phyloP scores from a whole-genome alignment of 2,888 invertebrate species.

The Dioctria rufipes region DNA sequence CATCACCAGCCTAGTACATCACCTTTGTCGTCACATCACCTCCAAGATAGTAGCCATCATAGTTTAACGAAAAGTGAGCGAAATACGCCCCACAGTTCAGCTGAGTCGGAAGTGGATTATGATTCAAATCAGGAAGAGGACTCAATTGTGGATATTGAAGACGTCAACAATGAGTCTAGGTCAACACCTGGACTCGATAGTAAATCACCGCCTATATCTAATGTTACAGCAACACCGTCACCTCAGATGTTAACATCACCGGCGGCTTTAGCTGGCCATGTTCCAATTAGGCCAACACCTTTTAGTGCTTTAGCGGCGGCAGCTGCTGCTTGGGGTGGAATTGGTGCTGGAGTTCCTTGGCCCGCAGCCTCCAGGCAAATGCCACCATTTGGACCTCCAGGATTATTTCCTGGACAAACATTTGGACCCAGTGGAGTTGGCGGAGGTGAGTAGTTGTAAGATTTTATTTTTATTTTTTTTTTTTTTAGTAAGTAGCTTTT shows the following conservation, averaged over 20 bases:
- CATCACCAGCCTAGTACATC: constrained; percentile 56
- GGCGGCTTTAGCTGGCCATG: constrained; percentile 72
- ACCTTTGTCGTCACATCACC: constrained; percentile 58
- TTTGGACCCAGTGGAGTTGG: constrained; percentile 72
- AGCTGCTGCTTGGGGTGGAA: constrained; percentile 78
- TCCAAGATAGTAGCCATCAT: constrained; percentile 62
- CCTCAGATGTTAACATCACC: constrained; percentile 67
- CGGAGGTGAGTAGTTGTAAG: constrained; percentile 70
- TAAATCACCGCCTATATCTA: constrained; percentile 66
- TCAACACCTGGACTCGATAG: constrained; percentile 70
- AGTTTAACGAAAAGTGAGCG: constrained; percentile 68
- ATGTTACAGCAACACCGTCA: constrained; percentile 60
- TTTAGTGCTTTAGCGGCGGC: constrained; percentile 83
- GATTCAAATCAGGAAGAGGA: constrained; percentile 72
- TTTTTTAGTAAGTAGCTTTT: no score
- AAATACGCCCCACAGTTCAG: constrained; percentile 70
- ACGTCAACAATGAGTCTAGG: constrained; percentile 76
- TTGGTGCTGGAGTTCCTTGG: constrained; percentile 74
- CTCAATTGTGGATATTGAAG: constrained; percentile 86
- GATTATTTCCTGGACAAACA: constrained; percentile 79
- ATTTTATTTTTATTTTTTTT: constrained; percentile 57
- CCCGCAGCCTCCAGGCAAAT: constrained; percentile 75
- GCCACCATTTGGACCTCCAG: constrained; percentile 75
- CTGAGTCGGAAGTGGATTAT: constrained; percentile 71
- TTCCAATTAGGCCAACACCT: constrained; percentile 83